Evolutionary conservation across 1,140 invertebrate species (phyloP).

Genomic region (Procambarus virginalis): DNA sequence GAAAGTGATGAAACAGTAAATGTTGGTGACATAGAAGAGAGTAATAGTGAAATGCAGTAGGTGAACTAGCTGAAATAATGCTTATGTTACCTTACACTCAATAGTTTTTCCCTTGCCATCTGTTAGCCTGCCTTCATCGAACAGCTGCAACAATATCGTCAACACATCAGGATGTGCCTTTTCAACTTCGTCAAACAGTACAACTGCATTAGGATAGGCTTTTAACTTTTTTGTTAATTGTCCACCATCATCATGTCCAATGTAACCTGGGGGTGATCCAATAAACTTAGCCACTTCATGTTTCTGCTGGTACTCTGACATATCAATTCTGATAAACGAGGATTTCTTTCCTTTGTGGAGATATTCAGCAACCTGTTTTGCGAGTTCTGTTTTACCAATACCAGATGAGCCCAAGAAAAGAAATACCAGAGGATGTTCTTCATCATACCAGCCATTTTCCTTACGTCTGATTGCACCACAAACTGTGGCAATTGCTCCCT

Average conservation of each 20-base stretch:
- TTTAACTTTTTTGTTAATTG: slow-evolving; percentile 88
- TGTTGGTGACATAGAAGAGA: too few relatives aligned
- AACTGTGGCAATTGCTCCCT: slow-evolving; percentile 89
- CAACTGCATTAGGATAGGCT: slow-evolving; percentile 89
- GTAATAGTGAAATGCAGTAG: too few relatives aligned
- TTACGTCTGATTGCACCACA: slow-evolving; percentile 89
- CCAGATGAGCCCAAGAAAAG: slow-evolving; percentile 96
- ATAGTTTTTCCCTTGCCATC: slow-evolving; percentile 85
- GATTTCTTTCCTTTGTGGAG: slow-evolving; percentile 85
- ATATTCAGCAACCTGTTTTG: slow-evolving; percentile 84
- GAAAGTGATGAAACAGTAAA: too few relatives aligned
- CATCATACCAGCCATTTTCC: slow-evolving; percentile 92
- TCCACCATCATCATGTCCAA: slow-evolving; percentile 95
- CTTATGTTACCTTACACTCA: slow-evolving; percentile 82
- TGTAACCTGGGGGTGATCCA: slow-evolving; percentile 93
- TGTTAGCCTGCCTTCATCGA: slow-evolving; percentile 82
- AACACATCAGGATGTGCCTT: slow-evolving; percentile 97
- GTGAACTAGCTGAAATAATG: too few relatives aligned
- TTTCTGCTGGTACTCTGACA: slow-evolving; percentile 97
- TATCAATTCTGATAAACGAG: slow-evolving; percentile 92
- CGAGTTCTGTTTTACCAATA: slow-evolving; percentile 95
- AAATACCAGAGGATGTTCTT: slow-evolving; percentile 93
- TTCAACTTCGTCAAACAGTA: slow-evolving; percentile 96
- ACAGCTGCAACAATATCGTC: slow-evolving; percentile 92
- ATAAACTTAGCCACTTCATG: slow-evolving; percentile 95